Conservation (phyloP, 2,888 invertebrate genomes). For the Corythucha ciliata region DNA sequence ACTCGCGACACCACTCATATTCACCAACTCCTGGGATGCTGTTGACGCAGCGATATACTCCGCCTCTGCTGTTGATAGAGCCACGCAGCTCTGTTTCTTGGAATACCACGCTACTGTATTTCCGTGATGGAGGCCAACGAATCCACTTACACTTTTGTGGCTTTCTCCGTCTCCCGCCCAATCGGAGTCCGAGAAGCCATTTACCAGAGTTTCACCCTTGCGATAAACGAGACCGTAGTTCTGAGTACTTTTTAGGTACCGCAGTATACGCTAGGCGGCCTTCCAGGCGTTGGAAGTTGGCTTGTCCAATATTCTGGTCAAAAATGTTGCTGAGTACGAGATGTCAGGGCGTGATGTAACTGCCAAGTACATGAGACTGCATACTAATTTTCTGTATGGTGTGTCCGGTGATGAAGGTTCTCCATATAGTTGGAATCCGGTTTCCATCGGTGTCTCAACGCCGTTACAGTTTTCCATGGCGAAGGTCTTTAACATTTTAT, state of each 20-base stretch:
- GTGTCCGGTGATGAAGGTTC: not conserved
- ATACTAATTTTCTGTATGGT: conserved; percentile 25
- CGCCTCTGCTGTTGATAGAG: conserved; percentile 4
- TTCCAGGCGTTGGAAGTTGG: conserved; percentile 18
- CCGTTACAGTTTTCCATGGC: conserved; percentile 14
- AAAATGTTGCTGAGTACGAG: not conserved
- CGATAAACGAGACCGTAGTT: not conserved
- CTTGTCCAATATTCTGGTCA: conserved; percentile 1
- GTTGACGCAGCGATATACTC: conserved; percentile 9
- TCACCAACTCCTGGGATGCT: not conserved
- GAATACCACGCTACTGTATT: conserved; percentile 22
- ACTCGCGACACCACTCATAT: conserved; percentile 1
- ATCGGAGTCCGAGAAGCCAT: not conserved
- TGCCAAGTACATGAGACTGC: conserved; percentile 17
- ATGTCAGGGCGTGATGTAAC: conserved; percentile 7
- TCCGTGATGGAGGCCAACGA: conserved; percentile 12
- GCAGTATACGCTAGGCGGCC: conserved; percentile 22
- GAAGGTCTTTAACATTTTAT: conserved; percentile 10
- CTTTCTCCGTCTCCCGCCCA: conserved; percentile 15
- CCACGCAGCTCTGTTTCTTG: conserved; percentile 22
- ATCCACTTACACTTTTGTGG: conserved; percentile 23
- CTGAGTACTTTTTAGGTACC: not conserved
- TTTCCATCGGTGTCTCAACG: conserved; percentile 23
- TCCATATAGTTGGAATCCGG: conserved; percentile 12
- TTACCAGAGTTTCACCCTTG: no score